Evolutionary conservation across 1,140 invertebrate genomes (phyloP).

Genomic region (Drosophila murphyi): DNA sequence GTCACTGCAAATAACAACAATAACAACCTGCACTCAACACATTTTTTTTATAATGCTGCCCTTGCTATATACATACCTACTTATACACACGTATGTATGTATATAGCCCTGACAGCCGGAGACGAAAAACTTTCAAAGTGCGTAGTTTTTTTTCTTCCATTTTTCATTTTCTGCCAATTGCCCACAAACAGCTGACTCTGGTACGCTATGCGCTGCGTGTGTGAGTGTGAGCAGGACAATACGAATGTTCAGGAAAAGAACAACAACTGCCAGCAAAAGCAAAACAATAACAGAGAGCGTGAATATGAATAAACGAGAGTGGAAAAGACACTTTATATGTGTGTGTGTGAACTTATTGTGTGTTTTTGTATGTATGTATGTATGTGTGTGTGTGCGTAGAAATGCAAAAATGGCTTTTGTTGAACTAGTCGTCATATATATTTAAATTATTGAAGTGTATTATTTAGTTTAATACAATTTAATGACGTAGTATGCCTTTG

Average conservation of each 20-base stretch:
- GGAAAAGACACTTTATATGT: constrained; percentile 23
- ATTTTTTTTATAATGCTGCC: constrained; percentile 23
- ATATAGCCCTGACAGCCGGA: constrained; percentile 23
- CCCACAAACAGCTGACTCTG: constrained; percentile 41
- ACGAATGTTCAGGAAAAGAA: constrained; percentile 39
- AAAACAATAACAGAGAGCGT: constrained; percentile 79
- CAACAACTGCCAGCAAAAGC: constrained; percentile 61
- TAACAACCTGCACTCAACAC: constrained; percentile 38
- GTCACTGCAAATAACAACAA: constrained; percentile 47
- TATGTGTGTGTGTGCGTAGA: not conserved
- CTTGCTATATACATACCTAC: constrained; percentile 1
- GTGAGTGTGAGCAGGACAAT: constrained; percentile 46
- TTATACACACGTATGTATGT: not conserved
- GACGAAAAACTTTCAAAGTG: constrained; percentile 32
- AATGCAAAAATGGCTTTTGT: constrained; percentile 28
- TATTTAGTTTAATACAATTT: not conserved
- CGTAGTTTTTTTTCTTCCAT: constrained; percentile 28
- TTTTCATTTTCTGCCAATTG: constrained; percentile 18
- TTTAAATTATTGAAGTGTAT: not conserved
- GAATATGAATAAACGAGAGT: constrained; percentile 37
- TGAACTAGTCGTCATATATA: not conserved
- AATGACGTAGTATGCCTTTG: not conserved
- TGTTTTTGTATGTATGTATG: constrained; percentile 10
- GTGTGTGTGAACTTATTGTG: constrained; percentile 27
- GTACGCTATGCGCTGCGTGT: not conserved